Conservation (phyloP, 2,113 vertebrate species). For the Zosterops lateralis region DNA sequence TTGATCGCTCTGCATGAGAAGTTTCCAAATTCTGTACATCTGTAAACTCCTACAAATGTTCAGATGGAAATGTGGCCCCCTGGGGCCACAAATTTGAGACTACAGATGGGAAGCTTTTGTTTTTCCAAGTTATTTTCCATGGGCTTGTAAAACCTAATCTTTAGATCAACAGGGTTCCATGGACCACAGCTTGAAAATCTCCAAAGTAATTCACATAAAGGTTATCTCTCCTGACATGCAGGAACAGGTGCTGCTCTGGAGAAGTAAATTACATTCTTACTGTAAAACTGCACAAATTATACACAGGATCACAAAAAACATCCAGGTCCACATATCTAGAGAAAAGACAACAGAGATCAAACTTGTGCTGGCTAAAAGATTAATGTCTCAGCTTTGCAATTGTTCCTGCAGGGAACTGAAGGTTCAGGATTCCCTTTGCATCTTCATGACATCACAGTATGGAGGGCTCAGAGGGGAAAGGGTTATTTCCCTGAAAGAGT, state of each 20-base stretch:
- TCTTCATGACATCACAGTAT: neutral
- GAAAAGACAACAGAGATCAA: neutral
- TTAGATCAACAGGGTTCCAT: slow-evolving; percentile 1
- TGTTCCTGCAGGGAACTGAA: neutral
- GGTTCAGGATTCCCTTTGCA: neutral
- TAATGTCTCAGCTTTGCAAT: neutral
- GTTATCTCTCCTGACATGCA: neutral
- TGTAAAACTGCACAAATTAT: neutral
- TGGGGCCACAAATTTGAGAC: slow-evolving; percentile 1
- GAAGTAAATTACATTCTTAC: neutral
- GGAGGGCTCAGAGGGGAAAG: neutral
- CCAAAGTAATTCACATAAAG: neutral
- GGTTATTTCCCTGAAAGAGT: neutral
- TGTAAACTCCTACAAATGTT: slow-evolving; percentile 12
- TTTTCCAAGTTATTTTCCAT: slow-evolving; percentile 25
- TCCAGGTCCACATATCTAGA: neutral
- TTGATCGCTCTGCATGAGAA: neutral
- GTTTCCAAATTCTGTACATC: neutral
- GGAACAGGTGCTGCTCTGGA: neutral
- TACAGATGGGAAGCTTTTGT: slow-evolving; percentile 41
- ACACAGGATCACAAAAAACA: neutral
- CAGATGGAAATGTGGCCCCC: slow-evolving; percentile 2
- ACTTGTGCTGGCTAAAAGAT: neutral
- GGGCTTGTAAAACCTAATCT: slow-evolving; percentile 36
- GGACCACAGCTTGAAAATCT: slow-evolving; percentile 37